Percentiles rank a stretch among this genome's conserved stretches.
Evolutionary conservation across 2,113 vertebrate species (phyloP).

Genomic region (Chloebia gouldiae): DNA sequence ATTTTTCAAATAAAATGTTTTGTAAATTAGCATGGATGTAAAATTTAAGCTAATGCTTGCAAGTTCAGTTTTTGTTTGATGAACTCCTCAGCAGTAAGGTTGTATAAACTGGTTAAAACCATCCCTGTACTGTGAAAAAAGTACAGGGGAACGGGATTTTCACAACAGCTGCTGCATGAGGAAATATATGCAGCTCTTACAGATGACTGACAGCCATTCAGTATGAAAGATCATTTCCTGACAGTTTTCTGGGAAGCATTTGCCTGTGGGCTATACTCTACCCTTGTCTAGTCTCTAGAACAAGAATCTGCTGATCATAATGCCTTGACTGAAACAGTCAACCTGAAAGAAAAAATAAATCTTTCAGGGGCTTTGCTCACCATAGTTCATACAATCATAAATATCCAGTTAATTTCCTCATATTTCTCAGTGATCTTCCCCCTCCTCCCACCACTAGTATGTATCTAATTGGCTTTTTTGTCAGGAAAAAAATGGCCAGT

Average conservation of each 20-base stretch:
- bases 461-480: neutral
- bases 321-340: neutral
- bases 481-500: neutral
- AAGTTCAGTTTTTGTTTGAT: neutral
- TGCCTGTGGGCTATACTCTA: neutral
- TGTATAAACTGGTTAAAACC: neutral
- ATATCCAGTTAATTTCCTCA: neutral
- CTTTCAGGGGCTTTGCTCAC: neutral
- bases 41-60: neutral
- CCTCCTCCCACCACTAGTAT: neutral
- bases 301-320: neutral
- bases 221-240: neutral
- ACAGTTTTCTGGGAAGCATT: neutral
- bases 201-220: neutral
- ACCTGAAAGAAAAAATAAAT: neutral
- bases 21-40: neutral
- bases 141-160: accelerated
- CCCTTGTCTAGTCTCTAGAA: neutral
- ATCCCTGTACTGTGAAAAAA: neutral
- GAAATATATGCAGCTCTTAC: neutral
- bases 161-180: neutral
- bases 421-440: neutral
- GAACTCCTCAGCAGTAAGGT: neutral
- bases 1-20: neutral
- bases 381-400: neutral